phyloP scores from a whole-genome alignment of 2,113 vertebrate genomes.

The Oplegnathus fasciatus region DNA sequence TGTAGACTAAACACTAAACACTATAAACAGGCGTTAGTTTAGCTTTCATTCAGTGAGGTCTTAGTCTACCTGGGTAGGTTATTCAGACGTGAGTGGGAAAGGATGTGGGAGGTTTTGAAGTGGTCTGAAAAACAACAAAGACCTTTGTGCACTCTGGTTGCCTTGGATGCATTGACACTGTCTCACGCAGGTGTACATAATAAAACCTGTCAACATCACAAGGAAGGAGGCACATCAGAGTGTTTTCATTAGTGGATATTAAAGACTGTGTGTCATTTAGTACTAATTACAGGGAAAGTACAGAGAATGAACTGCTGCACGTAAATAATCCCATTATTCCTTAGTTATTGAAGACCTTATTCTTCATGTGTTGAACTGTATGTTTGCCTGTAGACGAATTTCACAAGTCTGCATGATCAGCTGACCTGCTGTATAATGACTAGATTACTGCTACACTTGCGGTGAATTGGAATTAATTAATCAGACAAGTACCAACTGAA shows the following conservation, averaged over 20 bases:
- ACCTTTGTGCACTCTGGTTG: neutral
- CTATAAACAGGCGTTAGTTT: neutral
- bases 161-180: neutral
- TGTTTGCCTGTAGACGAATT: neutral
- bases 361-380: neutral
- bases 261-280: neutral
- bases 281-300: neutral
- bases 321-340: neutral
- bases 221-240: neutral
- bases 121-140: conserved; percentile 4
- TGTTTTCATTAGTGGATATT: neutral
- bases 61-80: neutral
- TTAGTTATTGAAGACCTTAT: neutral
- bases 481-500: too few relatives aligned
- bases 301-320: neutral
- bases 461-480: too few relatives aligned
- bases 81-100: neutral
- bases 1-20: conserved; percentile 12
- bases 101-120: neutral
- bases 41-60: neutral
- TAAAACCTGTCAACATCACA: neutral
- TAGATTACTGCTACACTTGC: too few relatives aligned
- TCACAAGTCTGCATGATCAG: neutral
- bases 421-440: neutral
- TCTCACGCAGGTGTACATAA: neutral